Conservation (phyloP, 2,113 vertebrate species). For the Hippocampus comes region DNA sequence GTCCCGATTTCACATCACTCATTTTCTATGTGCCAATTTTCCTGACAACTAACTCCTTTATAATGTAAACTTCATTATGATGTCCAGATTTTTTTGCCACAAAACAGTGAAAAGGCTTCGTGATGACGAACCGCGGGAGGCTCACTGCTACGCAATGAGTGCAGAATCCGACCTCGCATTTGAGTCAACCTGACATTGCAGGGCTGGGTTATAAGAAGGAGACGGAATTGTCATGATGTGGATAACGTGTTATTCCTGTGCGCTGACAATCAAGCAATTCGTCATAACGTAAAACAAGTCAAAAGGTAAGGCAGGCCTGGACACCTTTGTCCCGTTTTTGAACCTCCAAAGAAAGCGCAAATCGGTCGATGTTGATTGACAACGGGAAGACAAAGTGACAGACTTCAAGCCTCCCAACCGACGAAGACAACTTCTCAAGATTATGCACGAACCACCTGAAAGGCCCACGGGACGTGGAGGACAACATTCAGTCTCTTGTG, state of each 20-base stretch:
- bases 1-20: too few relatives aligned
- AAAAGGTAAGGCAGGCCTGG: neutral
- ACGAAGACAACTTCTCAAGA: neutral
- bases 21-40: too few relatives aligned
- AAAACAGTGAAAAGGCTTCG: too few relatives aligned
- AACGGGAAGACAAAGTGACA: neutral
- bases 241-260: neutral
- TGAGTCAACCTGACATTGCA: too few relatives aligned
- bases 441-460: constrained; percentile 41
- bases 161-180: too few relatives aligned
- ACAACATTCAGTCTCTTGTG: constrained; percentile 26
- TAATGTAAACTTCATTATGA: too few relatives aligned
- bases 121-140: too few relatives aligned
- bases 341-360: neutral
- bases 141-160: too few relatives aligned
- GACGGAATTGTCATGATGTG: too few relatives aligned
- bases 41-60: too few relatives aligned
- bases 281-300: neutral
- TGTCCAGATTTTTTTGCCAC: too few relatives aligned
- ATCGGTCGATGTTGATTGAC: neutral
- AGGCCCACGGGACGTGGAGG: constrained; percentile 31
- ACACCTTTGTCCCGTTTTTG: neutral
- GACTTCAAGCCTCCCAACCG: neutral
- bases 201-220: too few relatives aligned
- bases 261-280: neutral